phyloP scores from a whole-genome alignment of 2,797 vertebrate species.

The Glyptemys insculpta region DNA sequence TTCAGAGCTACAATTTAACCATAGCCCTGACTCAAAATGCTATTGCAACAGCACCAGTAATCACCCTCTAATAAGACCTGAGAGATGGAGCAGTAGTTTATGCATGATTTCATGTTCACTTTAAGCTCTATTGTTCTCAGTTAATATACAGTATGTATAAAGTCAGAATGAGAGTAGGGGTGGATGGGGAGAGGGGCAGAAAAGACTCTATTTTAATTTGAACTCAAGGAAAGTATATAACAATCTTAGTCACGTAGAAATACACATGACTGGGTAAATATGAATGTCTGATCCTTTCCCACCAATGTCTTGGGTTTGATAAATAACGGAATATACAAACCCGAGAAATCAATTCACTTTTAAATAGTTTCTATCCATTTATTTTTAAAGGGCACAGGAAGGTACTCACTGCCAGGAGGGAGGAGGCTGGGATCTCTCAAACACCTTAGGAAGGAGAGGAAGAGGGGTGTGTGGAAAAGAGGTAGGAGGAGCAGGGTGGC shows the following conservation, averaged over 20 bases:
- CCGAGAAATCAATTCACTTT: neutral
- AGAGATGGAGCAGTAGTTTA: neutral
- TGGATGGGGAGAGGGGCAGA: neutral
- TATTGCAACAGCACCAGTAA: neutral
- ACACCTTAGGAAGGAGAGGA: neutral
- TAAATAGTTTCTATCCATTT: neutral
- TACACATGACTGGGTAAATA: neutral
- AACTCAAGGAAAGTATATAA: rapidly evolving
- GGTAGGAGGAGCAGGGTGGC: too few relatives aligned
- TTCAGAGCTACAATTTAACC: constrained; percentile 27
- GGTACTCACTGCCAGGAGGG: neutral
- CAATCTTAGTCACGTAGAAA: neutral
- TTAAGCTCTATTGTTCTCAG: rapidly evolving
- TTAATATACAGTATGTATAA: neutral
- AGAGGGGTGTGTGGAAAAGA: neutral
- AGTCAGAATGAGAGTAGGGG: neutral
- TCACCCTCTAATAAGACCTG: constrained; percentile 25
- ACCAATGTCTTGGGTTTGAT: neutral
- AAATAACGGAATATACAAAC: neutral
- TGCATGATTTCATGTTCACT: neutral
- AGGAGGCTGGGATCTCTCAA: neutral
- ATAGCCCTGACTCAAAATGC: neutral
- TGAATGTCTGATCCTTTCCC: neutral
- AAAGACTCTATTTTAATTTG: neutral
- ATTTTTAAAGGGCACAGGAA: neutral